Conservation (phyloP, 1,140 invertebrate species). For the Pseudomyrmex sp. region DNA sequence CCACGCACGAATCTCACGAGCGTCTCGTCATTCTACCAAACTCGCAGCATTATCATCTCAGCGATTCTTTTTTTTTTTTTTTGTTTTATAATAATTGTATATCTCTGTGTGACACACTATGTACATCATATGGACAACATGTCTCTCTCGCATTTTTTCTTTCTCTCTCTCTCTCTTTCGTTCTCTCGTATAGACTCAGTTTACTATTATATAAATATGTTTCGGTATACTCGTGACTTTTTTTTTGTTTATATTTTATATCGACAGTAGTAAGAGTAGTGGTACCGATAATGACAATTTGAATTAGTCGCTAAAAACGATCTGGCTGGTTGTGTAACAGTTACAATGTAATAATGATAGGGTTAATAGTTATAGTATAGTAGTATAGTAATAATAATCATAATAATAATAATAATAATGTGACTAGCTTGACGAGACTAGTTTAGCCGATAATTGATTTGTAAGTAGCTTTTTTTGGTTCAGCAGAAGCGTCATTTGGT, state of each 20-base stretch:
- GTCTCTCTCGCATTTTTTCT: conserved; percentile 14
- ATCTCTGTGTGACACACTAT: conserved; percentile 61
- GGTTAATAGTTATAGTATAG: conserved; percentile 40
- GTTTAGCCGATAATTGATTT: conserved; percentile 68
- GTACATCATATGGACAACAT: conserved; percentile 74
- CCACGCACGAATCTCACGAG: conserved; percentile 2
- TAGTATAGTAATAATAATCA: conserved; percentile 34
- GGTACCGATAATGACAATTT: conserved; percentile 70
- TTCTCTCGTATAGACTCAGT: conserved; percentile 56
- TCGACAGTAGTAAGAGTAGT: conserved; percentile 73
- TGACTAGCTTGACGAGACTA: conserved; percentile 67
- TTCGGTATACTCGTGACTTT: conserved; percentile 70
- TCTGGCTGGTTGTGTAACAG: conserved; percentile 42
- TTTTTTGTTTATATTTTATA: conserved; percentile 60
- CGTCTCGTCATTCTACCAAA: conserved; percentile 14
- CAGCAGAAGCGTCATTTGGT: conserved; percentile 64
- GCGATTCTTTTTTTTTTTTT: conserved; percentile 18
- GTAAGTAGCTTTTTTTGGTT: conserved; percentile 61
- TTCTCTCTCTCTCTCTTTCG: neutral
- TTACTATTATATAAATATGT: conserved; percentile 71
- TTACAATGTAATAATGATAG: conserved; percentile 62
- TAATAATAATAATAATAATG: conserved; percentile 60
- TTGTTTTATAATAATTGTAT: conserved; percentile 62
- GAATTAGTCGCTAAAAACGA: conserved; percentile 49
- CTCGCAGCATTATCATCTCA: conserved; percentile 25